Evolutionary conservation across 2,888 invertebrate species (phyloP).

Genomic region (Galeopsomyia nigrocyanea): DNA sequence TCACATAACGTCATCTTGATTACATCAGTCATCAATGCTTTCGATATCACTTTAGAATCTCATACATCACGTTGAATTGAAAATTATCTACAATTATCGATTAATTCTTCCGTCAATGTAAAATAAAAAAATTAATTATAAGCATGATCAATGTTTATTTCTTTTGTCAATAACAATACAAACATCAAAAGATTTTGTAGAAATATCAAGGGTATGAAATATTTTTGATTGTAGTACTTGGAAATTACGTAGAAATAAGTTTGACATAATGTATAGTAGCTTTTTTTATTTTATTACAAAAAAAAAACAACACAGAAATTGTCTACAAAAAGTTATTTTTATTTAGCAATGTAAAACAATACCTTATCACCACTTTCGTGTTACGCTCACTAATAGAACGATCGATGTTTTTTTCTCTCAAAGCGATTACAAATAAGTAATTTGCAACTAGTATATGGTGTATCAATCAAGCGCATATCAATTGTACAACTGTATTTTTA

Average conservation of each 20-base stretch:
- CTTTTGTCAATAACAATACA: constrained; percentile 10
- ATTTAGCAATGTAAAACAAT: constrained; percentile 11
- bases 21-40: no score
- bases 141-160: constrained; percentile 34
- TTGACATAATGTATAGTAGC: constrained; percentile 28
- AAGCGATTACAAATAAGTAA: constrained; percentile 36
- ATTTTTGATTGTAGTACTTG: constrained; percentile 28
- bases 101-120: constrained; percentile 14
- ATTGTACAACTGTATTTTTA: neutral
- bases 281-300: constrained; percentile 27
- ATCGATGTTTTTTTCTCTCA: constrained; percentile 1
- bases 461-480: neutral
- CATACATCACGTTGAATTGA: no score
- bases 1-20: no score
- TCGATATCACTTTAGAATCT: no score
- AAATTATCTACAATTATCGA: neutral
- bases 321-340: constrained; percentile 44
- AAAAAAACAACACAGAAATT: constrained; percentile 26
- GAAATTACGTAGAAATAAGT: constrained; percentile 5
- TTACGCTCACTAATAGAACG: constrained; percentile 34
- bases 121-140: constrained; percentile 34
- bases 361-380: constrained; percentile 44
- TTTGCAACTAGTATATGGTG: constrained; percentile 25
- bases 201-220: no score
- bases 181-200: no score